Conservation (phyloP, 2,113 vertebrate species). For the Podarcis raffonei region DNA sequence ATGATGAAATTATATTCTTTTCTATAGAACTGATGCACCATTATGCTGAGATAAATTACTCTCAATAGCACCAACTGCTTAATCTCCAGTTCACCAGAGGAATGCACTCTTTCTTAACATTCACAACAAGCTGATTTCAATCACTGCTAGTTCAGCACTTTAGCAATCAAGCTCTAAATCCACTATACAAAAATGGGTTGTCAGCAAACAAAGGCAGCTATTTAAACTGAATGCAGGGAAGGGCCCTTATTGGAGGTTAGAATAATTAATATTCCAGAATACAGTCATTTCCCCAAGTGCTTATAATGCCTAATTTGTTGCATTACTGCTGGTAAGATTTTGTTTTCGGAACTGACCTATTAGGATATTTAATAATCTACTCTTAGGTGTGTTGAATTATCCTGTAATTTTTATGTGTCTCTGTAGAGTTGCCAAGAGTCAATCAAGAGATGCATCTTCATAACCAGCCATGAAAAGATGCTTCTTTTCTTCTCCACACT, state of each 20-base stretch:
- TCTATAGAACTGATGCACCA: not conserved
- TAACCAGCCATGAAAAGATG: not conserved
- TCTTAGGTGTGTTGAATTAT: not conserved
- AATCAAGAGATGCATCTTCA: not conserved
- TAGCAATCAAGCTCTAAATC: not conserved
- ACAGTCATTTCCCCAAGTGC: not conserved
- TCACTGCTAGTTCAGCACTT: not conserved
- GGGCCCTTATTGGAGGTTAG: not conserved
- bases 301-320: not conserved
- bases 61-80: not conserved
- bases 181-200: not conserved
- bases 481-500: not conserved
- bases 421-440: not conserved
- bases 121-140: not conserved
- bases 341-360: not conserved
- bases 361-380: not conserved
- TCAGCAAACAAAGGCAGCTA: not conserved
- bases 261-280: not conserved
- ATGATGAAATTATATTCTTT: not conserved
- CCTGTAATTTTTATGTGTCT: not conserved
- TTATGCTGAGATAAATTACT: not conserved
- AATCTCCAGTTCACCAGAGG: not conserved
- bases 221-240: not conserved
- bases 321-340: not conserved
- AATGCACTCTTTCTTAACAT: not conserved